Evolutionary conservation across 2,113 vertebrate genomes (phyloP).

Genomic region (Eira barbara): DNA sequence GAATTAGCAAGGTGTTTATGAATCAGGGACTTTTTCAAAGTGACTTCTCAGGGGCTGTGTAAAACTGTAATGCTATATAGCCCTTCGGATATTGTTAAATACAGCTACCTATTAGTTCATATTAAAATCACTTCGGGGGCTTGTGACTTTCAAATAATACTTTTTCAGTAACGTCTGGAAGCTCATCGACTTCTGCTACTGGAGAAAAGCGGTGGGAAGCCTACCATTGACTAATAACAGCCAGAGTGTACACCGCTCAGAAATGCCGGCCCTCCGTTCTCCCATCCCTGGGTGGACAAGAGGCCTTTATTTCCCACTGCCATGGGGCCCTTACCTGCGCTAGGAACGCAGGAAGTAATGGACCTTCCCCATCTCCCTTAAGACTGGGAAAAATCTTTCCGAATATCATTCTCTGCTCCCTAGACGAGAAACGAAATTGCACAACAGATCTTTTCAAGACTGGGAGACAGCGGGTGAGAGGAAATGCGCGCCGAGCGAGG

Average conservation of each 20-base stretch:
- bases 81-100: neutral
- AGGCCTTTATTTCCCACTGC: neutral
- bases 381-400: neutral
- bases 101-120: neutral
- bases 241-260: neutral
- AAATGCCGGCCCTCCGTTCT: neutral
- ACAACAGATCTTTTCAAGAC: neutral
- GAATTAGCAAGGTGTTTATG: constrained; percentile 15
- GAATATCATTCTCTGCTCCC: neutral
- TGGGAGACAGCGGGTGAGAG: neutral
- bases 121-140: neutral
- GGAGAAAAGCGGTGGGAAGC: neutral
- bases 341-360: neutral
- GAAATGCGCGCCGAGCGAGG: neutral
- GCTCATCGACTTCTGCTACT: neutral
- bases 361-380: neutral
- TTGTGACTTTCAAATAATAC: neutral
- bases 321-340: neutral
- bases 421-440: neutral
- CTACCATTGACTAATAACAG: neutral
- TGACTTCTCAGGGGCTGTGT: neutral
- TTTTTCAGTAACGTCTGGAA: neutral
- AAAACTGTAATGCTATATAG: neutral
- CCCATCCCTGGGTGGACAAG: neutral
- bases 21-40: constrained; percentile 4